Percentiles rank a stretch among this genome's conserved stretches.
Evolutionary conservation across 2,888 invertebrate species (phyloP).

Genomic region (Cremastobaeus sp.): DNA sequence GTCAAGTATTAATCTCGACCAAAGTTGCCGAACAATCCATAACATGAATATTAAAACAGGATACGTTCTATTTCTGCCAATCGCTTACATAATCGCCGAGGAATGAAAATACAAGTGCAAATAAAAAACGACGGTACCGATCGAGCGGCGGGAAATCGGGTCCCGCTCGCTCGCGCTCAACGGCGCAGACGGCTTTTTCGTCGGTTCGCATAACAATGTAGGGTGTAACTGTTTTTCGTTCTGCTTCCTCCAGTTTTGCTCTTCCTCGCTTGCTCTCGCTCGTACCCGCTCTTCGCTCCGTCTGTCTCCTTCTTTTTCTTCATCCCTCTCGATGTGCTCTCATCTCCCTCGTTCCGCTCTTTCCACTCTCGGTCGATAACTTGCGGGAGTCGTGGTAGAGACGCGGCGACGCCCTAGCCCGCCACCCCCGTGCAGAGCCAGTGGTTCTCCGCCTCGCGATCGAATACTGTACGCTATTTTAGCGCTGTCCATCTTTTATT

Average conservation of each 20-base stretch:
- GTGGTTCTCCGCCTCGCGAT: conserved; percentile 70
- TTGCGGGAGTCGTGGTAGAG: conserved; percentile 75
- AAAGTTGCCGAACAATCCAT: too few relatives aligned
- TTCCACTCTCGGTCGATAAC: conserved; percentile 76
- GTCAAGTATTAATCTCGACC: too few relatives aligned
- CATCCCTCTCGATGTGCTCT: conserved; percentile 56
- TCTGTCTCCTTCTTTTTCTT: conserved; percentile 45
- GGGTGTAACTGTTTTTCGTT: conserved; percentile 64
- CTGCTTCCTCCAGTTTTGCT: conserved; percentile 27
- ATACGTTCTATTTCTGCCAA: too few relatives aligned
- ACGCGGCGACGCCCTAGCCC: conserved; percentile 78
- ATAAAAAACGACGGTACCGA: neutral
- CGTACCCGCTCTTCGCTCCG: conserved; percentile 8
- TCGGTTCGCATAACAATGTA: conserved; percentile 54
- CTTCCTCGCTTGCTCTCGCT: conserved; percentile 21
- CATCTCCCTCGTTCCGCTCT: conserved; percentile 58
- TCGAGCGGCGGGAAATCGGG: conserved; percentile 9
- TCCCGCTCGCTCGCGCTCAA: conserved; percentile 14
- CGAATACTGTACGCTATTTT: neutral
- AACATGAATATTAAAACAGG: too few relatives aligned
- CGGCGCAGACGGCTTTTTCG: conserved; percentile 5
- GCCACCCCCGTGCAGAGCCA: conserved; percentile 71
- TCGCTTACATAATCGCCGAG: too few relatives aligned
- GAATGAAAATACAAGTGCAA: too few relatives aligned
- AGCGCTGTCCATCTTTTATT: too few relatives aligned